phyloP scores from a whole-genome alignment of 2,797 vertebrate genomes.

The Notolabrus celidotus region DNA sequence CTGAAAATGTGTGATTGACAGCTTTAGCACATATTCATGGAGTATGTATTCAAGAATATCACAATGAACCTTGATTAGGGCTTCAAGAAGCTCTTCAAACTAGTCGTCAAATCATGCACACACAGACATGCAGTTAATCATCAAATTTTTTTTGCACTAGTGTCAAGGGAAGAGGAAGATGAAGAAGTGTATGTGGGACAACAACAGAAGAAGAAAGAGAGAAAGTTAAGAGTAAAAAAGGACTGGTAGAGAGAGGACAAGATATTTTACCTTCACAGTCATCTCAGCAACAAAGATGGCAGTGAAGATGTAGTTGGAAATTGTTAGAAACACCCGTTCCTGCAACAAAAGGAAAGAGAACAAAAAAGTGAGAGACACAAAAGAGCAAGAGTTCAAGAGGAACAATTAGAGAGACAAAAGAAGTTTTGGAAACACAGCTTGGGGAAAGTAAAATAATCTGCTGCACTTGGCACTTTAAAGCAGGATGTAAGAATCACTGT shows the following conservation, averaged over 20 bases:
- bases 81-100: too few species aligned
- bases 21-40: too few species aligned
- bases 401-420: neutral
- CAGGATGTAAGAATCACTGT: neutral
- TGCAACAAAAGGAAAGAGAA: slow-evolving; percentile 67
- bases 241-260: neutral
- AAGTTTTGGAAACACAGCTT: neutral
- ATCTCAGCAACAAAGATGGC: slow-evolving; percentile 98
- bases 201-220: neutral
- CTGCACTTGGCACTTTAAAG: neutral
- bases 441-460: neutral
- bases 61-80: too few species aligned
- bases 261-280: slow-evolving; percentile 92
- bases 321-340: slow-evolving; percentile 95
- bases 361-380: neutral
- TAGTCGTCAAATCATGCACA: too few species aligned
- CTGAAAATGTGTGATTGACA: too few species aligned
- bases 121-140: too few species aligned
- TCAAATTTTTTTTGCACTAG: too few species aligned
- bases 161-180: too few species aligned
- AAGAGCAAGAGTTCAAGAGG: neutral
- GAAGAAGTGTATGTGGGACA: too few species aligned
- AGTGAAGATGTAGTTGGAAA: slow-evolving; percentile 98
- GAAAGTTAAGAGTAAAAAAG: neutral
- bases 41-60: too few species aligned